Base-by-base conservation (phyloP, 2,888 invertebrate species). In the Conops quadrifasciatus region DNA sequence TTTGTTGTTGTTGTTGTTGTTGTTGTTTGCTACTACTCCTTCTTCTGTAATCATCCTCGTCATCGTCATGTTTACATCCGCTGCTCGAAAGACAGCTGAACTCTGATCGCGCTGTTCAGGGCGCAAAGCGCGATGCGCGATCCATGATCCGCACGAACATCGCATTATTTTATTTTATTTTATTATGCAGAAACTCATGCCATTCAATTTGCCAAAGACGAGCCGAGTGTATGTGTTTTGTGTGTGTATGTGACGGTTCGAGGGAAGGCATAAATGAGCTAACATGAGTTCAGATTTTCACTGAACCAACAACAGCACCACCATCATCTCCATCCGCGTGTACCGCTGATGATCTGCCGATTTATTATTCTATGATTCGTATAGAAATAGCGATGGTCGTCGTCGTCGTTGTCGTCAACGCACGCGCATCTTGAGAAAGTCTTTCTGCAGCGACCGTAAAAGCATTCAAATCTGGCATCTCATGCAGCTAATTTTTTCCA, bases 41-140 rank as follows among this genome's bases (percentile, higher is more conserved):
- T 21, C n/a, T 43, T 66, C 53, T 47, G 19, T 69, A 30, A 65
- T 36, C 63, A 58, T 45, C 36, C 49, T 51, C 68, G 62, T 66
- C 63, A 58, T 58, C 36, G 60, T 51, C 68, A 62, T 66, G 53
- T 66, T 66, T 66, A 68, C 60, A 68, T 68, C 69, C 69, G 63
- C 51, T 63, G 19, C 66, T 66, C 66, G 30, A 53, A n/a, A 69
- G 53, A 36, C 43, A 70, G 21, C 16, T 5, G 56, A 56, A n/a
- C 26, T 58, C 28, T 24, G 21, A 13, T 36, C 36, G 36, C 36
- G 36, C 5, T 36, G 36, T 36, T 36, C 36, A 36, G 36, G 4
- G 36, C 47, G 58, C 58, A 11, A 19, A 43, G 26, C 21, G 45
- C 67, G 62, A 19, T 43, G 36, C 2, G 45, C 49, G 30, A 67